Conservation (phyloP, 2,888 invertebrate genomes). For the Epinotia demarniana region DNA sequence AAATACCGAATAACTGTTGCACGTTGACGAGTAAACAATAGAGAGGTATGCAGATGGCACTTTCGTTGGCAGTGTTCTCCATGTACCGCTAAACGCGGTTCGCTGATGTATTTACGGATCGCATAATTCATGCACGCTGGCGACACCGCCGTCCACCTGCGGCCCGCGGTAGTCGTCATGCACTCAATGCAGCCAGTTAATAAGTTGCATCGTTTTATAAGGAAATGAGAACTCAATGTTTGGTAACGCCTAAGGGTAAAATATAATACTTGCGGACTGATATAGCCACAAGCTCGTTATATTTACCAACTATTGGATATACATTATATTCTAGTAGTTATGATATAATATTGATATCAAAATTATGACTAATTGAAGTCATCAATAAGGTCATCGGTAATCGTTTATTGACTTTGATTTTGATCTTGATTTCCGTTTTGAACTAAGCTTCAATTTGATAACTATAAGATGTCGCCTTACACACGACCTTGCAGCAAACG, state of each 20-base stretch:
- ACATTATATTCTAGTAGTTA: no score
- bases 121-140: constrained; percentile 37
- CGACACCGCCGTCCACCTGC: neutral
- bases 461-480: neutral
- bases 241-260: neutral
- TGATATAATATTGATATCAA: no score
- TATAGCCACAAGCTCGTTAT: neutral
- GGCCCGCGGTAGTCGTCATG: neutral
- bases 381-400: no score
- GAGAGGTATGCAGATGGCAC: constrained; percentile 26
- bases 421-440: no score
- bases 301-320: neutral
- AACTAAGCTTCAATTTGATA: neutral
- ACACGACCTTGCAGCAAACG: neutral
- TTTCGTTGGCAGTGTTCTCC: constrained; percentile 48
- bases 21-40: constrained; percentile 49
- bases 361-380: neutral
- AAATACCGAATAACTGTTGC: constrained; percentile 54
- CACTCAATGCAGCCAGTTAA: neutral
- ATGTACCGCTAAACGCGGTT: constrained; percentile 45
- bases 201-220: neutral
- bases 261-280: neutral
- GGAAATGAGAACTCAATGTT: neutral
- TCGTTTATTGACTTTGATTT: no score
- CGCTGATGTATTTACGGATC: constrained; percentile 30